Conservation (phyloP, 2,113 vertebrate genomes). For the Cottus gobio region DNA sequence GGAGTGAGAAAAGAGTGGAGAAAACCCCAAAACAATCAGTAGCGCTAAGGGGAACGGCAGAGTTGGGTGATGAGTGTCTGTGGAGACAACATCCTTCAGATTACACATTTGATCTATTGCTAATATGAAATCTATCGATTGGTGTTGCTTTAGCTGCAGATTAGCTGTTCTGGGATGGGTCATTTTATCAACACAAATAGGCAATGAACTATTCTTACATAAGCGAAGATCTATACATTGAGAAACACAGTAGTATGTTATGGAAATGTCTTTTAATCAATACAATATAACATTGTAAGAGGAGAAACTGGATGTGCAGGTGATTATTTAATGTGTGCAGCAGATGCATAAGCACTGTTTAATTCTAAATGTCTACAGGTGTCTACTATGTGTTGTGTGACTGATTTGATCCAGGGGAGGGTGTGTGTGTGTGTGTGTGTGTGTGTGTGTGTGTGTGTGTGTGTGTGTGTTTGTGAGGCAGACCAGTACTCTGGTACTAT, state of each 20-base stretch:
- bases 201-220: neutral
- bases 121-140: neutral
- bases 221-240: neutral
- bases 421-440: conserved; percentile 15
- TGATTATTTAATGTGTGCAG: conserved; percentile 79
- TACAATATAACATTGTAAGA: conserved; percentile 1
- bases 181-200: neutral
- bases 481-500: conserved; percentile 87
- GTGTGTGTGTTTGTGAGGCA: conserved; percentile 79
- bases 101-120: neutral
- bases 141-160: neutral
- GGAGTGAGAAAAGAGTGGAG: neutral
- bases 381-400: conserved; percentile 45
- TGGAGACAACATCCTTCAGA: neutral
- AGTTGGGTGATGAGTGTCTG: neutral
- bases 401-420: conserved; percentile 79
- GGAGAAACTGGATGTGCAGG: conserved; percentile 46
- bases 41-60: neutral
- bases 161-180: neutral
- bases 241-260: neutral
- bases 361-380: conserved; percentile 54
- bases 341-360: conserved; percentile 76
- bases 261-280: neutral
- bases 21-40: neutral
- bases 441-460: conserved; percentile 31